These are phyloP conservation scores for Asarcornis scutulata DNA, from an alignment of 2,113 vertebrate species.

Conservation along the genomic window DNA sequence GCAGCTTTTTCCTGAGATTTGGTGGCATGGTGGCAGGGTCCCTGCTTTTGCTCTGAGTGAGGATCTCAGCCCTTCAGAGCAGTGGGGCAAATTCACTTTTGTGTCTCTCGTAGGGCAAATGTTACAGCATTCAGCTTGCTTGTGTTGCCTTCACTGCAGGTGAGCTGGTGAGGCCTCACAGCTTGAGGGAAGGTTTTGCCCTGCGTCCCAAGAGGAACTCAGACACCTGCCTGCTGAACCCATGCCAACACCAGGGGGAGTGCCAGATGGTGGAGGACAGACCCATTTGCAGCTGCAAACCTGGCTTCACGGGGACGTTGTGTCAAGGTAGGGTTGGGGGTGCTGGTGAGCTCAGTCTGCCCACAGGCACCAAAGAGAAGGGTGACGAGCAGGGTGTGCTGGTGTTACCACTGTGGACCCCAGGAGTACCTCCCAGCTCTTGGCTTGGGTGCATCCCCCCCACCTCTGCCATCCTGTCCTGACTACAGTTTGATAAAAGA, in stretches of 20 bases:
- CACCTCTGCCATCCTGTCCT: background rate
- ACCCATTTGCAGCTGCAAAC: conserved; percentile 50
- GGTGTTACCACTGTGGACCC: background rate
- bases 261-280: background rate
- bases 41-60: accelerated
- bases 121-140: background rate
- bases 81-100: accelerated
- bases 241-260: conserved; percentile 29
- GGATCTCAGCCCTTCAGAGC: background rate
- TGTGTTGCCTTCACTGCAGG: background rate
- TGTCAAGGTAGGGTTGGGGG: conserved; percentile 58
- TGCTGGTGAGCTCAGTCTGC: background rate
- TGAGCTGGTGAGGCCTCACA: accelerated
- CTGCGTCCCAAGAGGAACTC: background rate
- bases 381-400: background rate
- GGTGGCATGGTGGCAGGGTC: background rate
- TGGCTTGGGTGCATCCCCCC: background rate
- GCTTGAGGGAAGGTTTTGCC: background rate
- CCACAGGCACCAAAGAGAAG: background rate
- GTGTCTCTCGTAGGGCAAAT: accelerated
- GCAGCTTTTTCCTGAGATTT: background rate
- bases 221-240: background rate
- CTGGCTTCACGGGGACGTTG: conserved; percentile 38
- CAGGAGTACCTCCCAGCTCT: background rate
- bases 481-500: background rate